phyloP scores from a whole-genome alignment of 2,888 invertebrate genomes.

The Drosophila vallismaia region DNA sequence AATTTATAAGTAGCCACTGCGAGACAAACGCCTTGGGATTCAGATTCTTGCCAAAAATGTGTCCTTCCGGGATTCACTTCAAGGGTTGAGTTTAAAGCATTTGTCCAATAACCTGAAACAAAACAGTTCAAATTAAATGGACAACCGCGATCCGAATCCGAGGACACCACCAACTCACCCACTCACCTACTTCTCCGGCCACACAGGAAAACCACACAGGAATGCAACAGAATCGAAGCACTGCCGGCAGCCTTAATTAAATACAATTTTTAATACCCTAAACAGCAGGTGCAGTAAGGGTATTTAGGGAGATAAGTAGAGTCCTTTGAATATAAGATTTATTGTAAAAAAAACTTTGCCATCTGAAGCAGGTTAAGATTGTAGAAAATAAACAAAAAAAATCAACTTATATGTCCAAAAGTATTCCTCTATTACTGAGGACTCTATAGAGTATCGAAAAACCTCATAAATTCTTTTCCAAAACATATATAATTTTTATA shows the following conservation, averaged over 20 bases:
- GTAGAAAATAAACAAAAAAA: not conserved
- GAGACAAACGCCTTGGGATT: conserved; percentile 58
- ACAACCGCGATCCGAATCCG: conserved; percentile 1
- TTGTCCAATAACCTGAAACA: conserved; percentile 25
- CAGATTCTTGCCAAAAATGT: conserved; percentile 20
- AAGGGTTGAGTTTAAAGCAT: conserved; percentile 25
- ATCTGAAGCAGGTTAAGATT: not conserved
- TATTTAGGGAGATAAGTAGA: not conserved
- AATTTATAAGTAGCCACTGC: conserved; percentile 60
- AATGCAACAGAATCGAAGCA: conserved; percentile 36
- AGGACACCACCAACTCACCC: not conserved
- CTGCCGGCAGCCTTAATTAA: conserved; percentile 68
- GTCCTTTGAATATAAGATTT: not conserved
- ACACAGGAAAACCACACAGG: conserved; percentile 14
- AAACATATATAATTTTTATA: not conserved
- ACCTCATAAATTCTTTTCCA: not conserved
- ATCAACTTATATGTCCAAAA: not conserved
- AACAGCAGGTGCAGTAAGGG: not conserved
- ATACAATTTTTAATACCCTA: conserved; percentile 58
- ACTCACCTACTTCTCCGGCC: not conserved
- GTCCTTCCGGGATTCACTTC: conserved; percentile 46
- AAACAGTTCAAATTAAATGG: conserved; percentile 37
- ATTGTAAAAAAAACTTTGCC: not conserved
- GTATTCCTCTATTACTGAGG: no score
- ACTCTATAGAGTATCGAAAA: not conserved